phyloP scores from a whole-genome alignment of 2,113 vertebrate genomes.

The Melanotaenia duboulayi region DNA sequence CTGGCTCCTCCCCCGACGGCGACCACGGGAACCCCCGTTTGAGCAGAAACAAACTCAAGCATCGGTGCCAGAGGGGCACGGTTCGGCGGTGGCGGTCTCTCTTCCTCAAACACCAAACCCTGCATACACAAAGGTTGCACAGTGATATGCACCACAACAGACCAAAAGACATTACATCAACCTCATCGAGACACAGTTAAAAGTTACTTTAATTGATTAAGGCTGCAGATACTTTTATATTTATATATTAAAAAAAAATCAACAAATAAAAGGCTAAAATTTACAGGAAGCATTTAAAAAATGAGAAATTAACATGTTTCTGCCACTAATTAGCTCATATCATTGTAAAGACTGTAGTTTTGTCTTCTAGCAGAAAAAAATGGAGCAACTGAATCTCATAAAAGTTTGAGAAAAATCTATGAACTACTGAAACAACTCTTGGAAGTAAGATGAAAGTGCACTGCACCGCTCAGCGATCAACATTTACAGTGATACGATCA shows the following conservation, averaged over 20 bases:
- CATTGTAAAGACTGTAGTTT: too few relatives aligned
- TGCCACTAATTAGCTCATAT: neutral
- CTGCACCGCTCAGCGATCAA: conserved; percentile 30
- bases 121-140: conserved; percentile 62
- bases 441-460: neutral
- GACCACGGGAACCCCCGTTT: conserved; percentile 93
- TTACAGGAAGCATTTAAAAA: conserved; percentile 1
- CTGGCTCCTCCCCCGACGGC: conserved; percentile 93
- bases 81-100: conserved; percentile 81
- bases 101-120: conserved; percentile 95
- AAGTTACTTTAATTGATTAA: conserved; percentile 7
- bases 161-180: neutral
- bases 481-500: conserved; percentile 50
- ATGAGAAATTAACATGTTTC: neutral
- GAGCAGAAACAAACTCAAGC: conserved; percentile 94
- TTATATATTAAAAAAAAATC: neutral
- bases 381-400: neutral
- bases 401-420: conserved; percentile 1
- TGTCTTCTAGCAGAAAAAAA: too few relatives aligned
- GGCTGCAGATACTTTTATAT: neutral
- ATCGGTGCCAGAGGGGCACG: conserved; percentile 91
- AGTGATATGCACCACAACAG: neutral
- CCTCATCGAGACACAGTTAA: conserved; percentile 13
- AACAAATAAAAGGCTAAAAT: conserved; percentile 13
- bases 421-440: conserved; percentile 12